Conservation (phyloP, 2,113 vertebrate species). For the Pholis gunnellus region DNA sequence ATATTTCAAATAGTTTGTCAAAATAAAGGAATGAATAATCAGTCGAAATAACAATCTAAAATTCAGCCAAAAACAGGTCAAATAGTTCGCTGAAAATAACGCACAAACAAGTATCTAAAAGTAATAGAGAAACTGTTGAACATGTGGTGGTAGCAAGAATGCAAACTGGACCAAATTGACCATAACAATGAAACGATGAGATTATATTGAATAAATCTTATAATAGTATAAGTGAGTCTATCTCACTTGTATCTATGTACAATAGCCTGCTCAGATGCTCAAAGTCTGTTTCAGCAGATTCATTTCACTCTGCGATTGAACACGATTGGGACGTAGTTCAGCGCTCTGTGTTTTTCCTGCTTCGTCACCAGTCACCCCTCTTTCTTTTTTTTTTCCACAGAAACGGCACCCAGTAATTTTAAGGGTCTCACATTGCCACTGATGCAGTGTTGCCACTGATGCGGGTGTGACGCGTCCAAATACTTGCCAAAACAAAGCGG, state of each 20-base stretch:
- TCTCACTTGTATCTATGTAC: neutral
- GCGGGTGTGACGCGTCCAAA: neutral
- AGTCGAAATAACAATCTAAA: neutral
- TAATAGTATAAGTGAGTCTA: neutral
- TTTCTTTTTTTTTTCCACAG: neutral
- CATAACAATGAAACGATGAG: neutral
- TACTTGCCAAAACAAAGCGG: neutral
- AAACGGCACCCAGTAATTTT: neutral
- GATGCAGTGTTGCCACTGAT: conserved; percentile 1
- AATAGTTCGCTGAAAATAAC: neutral
- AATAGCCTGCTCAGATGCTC: neutral
- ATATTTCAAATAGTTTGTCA: neutral
- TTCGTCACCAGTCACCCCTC: neutral
- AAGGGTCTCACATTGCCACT: neutral
- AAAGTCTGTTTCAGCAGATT: neutral
- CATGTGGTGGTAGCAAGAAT: neutral
- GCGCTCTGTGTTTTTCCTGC: neutral
- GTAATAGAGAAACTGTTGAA: neutral
- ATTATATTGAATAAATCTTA: neutral
- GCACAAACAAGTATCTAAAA: neutral
- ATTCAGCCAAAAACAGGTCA: too few species aligned
- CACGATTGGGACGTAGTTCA: conserved; percentile 10
- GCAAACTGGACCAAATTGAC: neutral
- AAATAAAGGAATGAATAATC: neutral
- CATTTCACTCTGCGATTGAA: neutral